Base-by-base conservation (phyloP, 2,888 invertebrate species). In the Hirtodrosophila cameraria region DNA sequence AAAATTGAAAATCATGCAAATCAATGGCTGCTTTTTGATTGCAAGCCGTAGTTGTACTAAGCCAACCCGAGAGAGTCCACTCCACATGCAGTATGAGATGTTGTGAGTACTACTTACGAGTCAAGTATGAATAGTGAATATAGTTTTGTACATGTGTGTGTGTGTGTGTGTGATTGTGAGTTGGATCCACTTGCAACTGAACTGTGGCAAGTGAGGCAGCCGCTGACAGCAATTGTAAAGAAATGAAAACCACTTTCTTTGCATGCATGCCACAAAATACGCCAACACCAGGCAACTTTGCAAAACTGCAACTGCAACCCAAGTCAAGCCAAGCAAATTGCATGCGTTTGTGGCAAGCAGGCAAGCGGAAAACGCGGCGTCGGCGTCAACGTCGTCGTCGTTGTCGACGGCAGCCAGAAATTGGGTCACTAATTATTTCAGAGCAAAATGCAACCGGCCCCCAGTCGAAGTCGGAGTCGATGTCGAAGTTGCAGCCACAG, bases 191-290 rank as follows among this genome's bases (percentile, higher is more conserved):
- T 64, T 53, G 67, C 67, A 73, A 66, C 73, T 70, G 72, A 73
- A 66, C 73, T 70, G 72, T 50, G 41, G 71, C 67, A 70, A 66
- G 66, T 71, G 72, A 42, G 59, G 75, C 70, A 50, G 57, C 46
- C 72, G 72, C 75, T 74, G 71, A 71, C 75, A 66, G 78, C 70
- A 65, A 69, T 86, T 68, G 77, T 71, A 76, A 87, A 84, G 80
- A 89, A 88, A 88, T 88, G 88, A 86, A 89, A 88, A 89, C 88
- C 88, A 89, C 89, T 88, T 88, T 88, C 88, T 88, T 88, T 81
- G 78, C 78, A 86, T 75, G 80, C 75, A 76, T 75, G 80, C 82
- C 81, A 75, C 88, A 78, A 80, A 74, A 74, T 77, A 84, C 86
- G 75, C 77, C 80, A 69, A 75, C 79, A 74, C 72, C 69, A 63